Percentiles rank a stretch among this genome's conserved stretches.
Conservation (phyloP, 2,113 vertebrate species). For the Rostratula benghalensis region DNA sequence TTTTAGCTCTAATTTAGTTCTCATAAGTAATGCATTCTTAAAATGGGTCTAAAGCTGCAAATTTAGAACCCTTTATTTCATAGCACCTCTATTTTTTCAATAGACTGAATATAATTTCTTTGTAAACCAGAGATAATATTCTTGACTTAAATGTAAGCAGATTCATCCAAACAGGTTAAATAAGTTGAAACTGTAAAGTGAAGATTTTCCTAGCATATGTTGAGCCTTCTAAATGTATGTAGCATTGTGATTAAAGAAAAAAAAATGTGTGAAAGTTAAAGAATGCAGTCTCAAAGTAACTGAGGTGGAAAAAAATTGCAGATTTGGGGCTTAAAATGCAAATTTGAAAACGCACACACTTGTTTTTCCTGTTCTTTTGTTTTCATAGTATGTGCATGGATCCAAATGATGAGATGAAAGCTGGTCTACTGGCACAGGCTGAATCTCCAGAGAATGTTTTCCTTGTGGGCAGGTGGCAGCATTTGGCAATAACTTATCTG, state of each 20-base stretch:
- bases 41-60: background rate
- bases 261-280: background rate
- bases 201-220: background rate
- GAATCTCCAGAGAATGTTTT: conserved; percentile 86
- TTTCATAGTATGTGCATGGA: conserved; percentile 87
- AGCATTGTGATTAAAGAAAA: background rate
- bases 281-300: background rate
- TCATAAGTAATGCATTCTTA: background rate
- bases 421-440: conserved; percentile 87
- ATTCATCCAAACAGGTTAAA: background rate
- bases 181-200: background rate
- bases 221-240: background rate
- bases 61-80: background rate
- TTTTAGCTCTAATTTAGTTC: background rate
- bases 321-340: background rate
- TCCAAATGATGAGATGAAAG: conserved; percentile 91
- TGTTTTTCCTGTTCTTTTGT: background rate
- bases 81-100: background rate
- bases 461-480: conserved; percentile 85
- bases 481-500: conserved; percentile 88
- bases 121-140: background rate
- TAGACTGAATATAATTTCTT: background rate
- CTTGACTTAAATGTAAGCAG: background rate
- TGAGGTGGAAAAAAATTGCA: background rate
- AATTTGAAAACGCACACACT: background rate